A percentile compares a stretch with the other conserved stretches of the same genome.
Conservation (phyloP, 2,113 vertebrate genomes). For the Tragelaphus buxtoni region DNA sequence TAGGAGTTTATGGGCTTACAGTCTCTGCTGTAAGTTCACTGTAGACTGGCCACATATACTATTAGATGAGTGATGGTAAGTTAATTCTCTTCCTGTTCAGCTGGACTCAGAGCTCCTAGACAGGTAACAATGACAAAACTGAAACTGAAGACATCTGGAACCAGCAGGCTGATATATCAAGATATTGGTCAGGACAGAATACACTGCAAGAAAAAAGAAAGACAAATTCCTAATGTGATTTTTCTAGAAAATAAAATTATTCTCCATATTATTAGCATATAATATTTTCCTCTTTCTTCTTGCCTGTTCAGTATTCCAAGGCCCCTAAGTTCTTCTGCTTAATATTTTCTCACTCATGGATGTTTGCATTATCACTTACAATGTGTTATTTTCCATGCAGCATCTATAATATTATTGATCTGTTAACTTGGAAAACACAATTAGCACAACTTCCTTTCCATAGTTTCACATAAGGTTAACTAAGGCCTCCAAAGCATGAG, state of each 20-base stretch:
- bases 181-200: background rate
- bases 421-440: background rate
- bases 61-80: background rate
- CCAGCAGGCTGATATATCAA: background rate
- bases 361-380: background rate
- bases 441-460: background rate
- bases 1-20: background rate
- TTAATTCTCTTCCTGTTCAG: background rate
- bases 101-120: background rate
- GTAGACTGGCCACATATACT: background rate
- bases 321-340: background rate
- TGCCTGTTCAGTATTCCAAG: background rate
- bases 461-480: background rate
- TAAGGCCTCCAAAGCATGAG: background rate
- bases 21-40: background rate
- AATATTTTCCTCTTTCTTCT: background rate
- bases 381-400: background rate
- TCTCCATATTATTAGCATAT: background rate
- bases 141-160: background rate
- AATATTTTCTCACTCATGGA: background rate
- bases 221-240: background rate
- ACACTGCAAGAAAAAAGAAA: background rate
- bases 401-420: background rate
- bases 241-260: background rate
- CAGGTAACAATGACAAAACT: background rate